A percentile compares a stretch with the other conserved stretches of the same genome.
These are phyloP conservation scores for Melanotaenia maccullochi DNA, from an alignment of 2,797 vertebrate species.

Conservation along the genomic window DNA sequence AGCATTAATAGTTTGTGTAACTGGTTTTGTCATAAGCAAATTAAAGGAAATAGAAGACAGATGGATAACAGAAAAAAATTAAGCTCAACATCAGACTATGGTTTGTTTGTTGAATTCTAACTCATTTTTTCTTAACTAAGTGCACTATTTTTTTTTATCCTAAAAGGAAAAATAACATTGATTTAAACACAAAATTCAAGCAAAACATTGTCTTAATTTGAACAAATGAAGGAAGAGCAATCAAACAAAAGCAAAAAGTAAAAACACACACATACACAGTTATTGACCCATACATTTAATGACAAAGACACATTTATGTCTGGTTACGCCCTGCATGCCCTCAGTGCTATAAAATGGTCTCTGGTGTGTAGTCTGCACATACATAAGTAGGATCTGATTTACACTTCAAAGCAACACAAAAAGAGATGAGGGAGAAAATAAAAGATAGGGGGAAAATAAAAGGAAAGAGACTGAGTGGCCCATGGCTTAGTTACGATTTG, in stretches of 20 bases:
- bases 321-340: slow-evolving; percentile 57
- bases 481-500: slow-evolving; percentile 70
- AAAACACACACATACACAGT: neutral
- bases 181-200: neutral
- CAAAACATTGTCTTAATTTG: neutral
- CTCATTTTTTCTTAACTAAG: neutral
- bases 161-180: neutral
- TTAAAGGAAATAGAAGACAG: neutral
- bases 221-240: neutral
- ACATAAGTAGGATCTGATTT: slow-evolving; percentile 80
- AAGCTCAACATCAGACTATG: no score
- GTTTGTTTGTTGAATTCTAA: neutral
- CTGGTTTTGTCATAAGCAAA: no score
- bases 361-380: slow-evolving; percentile 65
- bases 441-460: slow-evolving; percentile 14
- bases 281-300: slow-evolving; percentile 53
- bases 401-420: slow-evolving; percentile 77
- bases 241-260: slow-evolving; percentile 1
- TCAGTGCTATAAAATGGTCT: slow-evolving; percentile 68
- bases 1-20: neutral
- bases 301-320: slow-evolving; percentile 58
- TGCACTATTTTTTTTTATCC: neutral
- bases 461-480: slow-evolving; percentile 40
- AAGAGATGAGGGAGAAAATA: slow-evolving; percentile 9
- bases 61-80: neutral